Evolutionary conservation across 1,140 invertebrate species (phyloP).

Genomic region (Psilanteris sp.): DNA sequence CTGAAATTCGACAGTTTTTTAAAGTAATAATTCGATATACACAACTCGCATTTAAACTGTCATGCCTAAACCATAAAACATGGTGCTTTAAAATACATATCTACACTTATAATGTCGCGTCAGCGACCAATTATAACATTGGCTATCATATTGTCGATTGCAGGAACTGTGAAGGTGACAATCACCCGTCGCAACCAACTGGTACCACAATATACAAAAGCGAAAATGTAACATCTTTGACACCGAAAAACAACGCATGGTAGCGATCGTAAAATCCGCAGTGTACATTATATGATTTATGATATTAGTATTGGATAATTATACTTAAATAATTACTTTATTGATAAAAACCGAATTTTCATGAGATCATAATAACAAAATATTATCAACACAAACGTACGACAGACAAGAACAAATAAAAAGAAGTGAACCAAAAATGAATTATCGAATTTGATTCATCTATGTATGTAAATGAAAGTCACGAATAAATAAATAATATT

Average conservation of each 20-base stretch:
- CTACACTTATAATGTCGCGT: slow-evolving; percentile 14
- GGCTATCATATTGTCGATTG: slow-evolving; percentile 64
- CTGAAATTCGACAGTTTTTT: too few relatives aligned
- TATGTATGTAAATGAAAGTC: slow-evolving; percentile 46
- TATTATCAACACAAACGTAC: slow-evolving; percentile 23
- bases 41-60: too few relatives aligned
- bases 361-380: slow-evolving; percentile 6
- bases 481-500: slow-evolving; percentile 71
- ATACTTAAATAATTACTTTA: slow-evolving; percentile 16
- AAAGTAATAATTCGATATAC: too few relatives aligned
- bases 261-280: slow-evolving; percentile 18
- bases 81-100: slow-evolving; percentile 1
- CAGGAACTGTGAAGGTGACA: slow-evolving; percentile 78
- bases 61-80: too few relatives aligned
- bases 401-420: neutral
- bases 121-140: slow-evolving; percentile 30
- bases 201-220: slow-evolving; percentile 71
- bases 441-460: slow-evolving; percentile 10
- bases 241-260: slow-evolving; percentile 20
- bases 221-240: slow-evolving; percentile 43
- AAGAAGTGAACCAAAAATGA: neutral
- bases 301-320: slow-evolving; percentile 15
- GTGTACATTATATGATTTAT: slow-evolving; percentile 64
- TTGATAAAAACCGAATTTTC: slow-evolving; percentile 19
- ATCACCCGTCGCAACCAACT: slow-evolving; percentile 75